Evolutionary conservation across 2,113 vertebrate species (phyloP).

Genomic region (Spermophilus dauricus): DNA sequence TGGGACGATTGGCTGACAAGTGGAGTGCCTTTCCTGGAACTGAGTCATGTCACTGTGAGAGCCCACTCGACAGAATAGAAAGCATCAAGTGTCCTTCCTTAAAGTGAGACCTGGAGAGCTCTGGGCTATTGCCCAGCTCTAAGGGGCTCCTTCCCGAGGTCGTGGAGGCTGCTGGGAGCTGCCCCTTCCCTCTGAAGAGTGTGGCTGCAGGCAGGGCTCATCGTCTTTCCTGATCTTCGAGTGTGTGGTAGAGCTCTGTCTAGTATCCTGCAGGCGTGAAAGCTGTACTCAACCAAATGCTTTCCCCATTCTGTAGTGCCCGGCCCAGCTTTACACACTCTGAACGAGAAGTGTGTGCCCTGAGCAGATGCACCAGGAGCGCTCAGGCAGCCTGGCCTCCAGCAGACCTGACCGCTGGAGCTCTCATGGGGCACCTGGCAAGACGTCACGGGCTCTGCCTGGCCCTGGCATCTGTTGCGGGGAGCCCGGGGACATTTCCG

Average conservation of each 20-base stretch:
- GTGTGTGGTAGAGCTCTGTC: constrained; percentile 73
- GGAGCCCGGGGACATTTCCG: constrained; percentile 68
- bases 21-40: background rate
- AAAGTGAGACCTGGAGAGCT: constrained; percentile 20
- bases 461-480: constrained; percentile 75
- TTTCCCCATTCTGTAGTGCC: constrained; percentile 80
- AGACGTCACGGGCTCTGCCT: constrained; percentile 85
- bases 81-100: background rate
- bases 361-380: constrained; percentile 83
- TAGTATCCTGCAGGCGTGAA: constrained; percentile 73
- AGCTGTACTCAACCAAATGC: constrained; percentile 79
- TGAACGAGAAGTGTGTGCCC: constrained; percentile 79
- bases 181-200: background rate
- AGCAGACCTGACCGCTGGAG: constrained; percentile 86
- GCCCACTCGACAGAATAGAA: background rate
- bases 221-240: constrained; percentile 78
- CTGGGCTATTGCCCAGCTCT: background rate
- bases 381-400: constrained; percentile 82
- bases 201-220: constrained; percentile 55
- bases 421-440: constrained; percentile 86
- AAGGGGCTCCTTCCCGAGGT: background rate
- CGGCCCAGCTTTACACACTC: constrained; percentile 70
- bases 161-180: background rate
- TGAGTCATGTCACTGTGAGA: constrained; percentile 18
- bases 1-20: too few species aligned